Conservation (phyloP, 2,888 invertebrate species). For the Spilosoma lubricipeda region DNA sequence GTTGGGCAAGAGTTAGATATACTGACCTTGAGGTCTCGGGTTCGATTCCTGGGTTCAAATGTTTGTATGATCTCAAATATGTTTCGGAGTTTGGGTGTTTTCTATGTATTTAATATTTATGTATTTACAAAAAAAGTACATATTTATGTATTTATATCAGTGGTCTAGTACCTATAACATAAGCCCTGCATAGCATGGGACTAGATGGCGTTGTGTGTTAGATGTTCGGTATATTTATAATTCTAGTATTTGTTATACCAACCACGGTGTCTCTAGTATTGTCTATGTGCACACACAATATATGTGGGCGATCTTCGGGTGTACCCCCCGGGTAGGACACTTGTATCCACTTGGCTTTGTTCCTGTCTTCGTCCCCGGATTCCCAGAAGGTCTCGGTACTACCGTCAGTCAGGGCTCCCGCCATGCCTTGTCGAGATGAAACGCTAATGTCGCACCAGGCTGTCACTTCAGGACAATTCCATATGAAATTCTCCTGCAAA, state of each 20-base stretch:
- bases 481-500: constrained; percentile 84
- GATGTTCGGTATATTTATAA: no score
- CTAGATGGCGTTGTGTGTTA: no score
- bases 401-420: constrained; percentile 95
- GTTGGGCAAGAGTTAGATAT: no score
- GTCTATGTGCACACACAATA: constrained; percentile 96
- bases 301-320: constrained; percentile 86
- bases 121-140: no score
- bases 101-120: no score
- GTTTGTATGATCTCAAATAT: no score
- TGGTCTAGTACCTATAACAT: no score
- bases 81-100: no score
- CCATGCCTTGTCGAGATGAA: constrained; percentile 97
- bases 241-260: constrained; percentile 48
- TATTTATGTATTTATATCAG: no score
- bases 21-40: no score
- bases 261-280: constrained; percentile 97
- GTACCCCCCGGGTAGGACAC: constrained; percentile 75
- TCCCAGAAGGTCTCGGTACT: constrained; percentile 99
- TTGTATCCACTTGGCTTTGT: constrained; percentile 95
- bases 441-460: constrained; percentile 92
- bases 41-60: no score
- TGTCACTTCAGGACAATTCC: constrained; percentile 91
- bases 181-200: no score
- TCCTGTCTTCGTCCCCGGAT: constrained; percentile 98